Base-by-base conservation (phyloP, 2,113 vertebrate species). In the Patagioenas fasciata region DNA sequence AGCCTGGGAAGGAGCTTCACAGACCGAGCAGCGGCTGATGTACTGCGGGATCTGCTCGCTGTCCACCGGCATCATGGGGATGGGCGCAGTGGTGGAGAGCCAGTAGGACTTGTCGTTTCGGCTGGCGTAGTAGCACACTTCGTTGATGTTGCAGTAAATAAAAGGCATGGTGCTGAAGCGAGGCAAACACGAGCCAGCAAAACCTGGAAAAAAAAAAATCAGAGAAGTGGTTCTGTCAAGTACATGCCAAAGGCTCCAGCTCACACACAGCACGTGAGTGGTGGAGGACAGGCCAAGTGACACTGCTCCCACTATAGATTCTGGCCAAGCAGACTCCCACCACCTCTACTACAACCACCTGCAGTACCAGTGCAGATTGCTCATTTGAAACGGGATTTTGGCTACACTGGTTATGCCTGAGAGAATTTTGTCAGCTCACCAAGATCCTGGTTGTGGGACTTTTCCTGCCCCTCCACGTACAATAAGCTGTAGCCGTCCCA, bases 71-170 rank as follows among this genome's bases (percentile, higher is more conserved):
- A 99, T 99, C 99, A 99, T 99, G 93, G 99, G 99, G 74, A 99
- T 99, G 25, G 99, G 98, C 7, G 98, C 99, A 0, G 98, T 98
- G 34, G 99, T 99, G 89, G 99, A 99, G 26, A 99, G 99, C 99
- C 99, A 99, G 96, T 99, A 99, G 90, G 99, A 99, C 73, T 99
- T 99, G 97, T 99, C 99, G 0, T 99, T 99, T 58, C 99, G 98
- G 92, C 99, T 99, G 91, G 99, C 99, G 0, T 99, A 99, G 97
- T 99, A 98, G 97, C 99, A 99, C 56, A 99, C 96, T 70, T 99
- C 99, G 1, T 98, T 98, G 91, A 98, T 97, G 75, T 99, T 99
- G 97, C 99, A 99, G 97, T 99, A 99, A 85, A 99, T 98, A 94
- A 99, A 99, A 44, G 99, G 99, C 98, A 99, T 99, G 89, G 99